Percentiles rank a stretch among this genome's conserved stretches.
Evolutionary conservation across 2,797 vertebrate species (phyloP).

Genomic region (Oreochromis grahami): DNA sequence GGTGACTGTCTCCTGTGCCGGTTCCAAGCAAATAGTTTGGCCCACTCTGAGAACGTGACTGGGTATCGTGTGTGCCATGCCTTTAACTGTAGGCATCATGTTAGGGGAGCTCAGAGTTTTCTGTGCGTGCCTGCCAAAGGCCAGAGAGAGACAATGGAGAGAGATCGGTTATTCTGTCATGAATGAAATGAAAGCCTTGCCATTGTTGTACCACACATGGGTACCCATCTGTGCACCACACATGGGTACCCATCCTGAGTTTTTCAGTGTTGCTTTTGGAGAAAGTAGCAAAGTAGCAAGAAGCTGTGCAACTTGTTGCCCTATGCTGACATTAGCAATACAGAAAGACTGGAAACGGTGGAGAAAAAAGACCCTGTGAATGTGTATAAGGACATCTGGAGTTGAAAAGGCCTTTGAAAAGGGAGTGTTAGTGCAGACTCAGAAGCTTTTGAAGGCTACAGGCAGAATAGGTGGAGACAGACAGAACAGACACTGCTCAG

Average conservation of each 20-base stretch:
- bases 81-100: slow-evolving; percentile 57
- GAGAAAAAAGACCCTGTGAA: background rate
- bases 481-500: background rate
- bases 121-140: background rate
- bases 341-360: background rate
- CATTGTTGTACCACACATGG: background rate
- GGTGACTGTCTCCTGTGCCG: background rate
- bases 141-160: slow-evolving; percentile 13
- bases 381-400: background rate
- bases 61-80: slow-evolving; percentile 81
- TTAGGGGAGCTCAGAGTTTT: slow-evolving; percentile 21
- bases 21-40: slow-evolving; percentile 73
- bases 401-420: background rate
- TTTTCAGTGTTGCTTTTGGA: background rate
- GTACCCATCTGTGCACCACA: background rate
- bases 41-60: slow-evolving; percentile 80
- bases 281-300: background rate
- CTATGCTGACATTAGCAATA: background rate
- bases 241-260: background rate
- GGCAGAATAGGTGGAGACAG: background rate
- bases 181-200: background rate
- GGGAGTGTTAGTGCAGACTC: background rate
- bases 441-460: background rate
- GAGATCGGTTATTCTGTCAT: slow-evolving; percentile 6
- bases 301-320: background rate